A percentile compares a stretch with the other conserved stretches of the same genome.
Conservation (phyloP, 2,888 invertebrate species). For the Myopa tessellatipennis region DNA sequence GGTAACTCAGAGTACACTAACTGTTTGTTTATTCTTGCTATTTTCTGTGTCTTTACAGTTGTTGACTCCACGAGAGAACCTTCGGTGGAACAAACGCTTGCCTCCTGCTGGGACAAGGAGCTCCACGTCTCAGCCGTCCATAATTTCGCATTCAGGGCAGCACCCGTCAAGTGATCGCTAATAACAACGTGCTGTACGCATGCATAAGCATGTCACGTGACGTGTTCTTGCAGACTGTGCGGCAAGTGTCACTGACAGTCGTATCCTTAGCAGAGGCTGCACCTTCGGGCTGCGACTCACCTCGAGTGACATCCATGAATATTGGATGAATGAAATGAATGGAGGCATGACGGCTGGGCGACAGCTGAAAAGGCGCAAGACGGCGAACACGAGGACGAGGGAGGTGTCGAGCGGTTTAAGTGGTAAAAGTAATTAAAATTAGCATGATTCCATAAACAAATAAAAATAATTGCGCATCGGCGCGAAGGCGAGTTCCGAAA, state of each 20-base stretch:
- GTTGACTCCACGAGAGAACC: too few species aligned
- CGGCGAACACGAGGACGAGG: background rate
- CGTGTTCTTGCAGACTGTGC: too few species aligned
- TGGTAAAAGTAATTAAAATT: conserved; percentile 11
- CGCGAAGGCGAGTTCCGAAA: background rate
- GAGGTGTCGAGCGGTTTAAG: background rate
- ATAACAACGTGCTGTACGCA: conserved; percentile 6
- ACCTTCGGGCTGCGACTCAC: background rate
- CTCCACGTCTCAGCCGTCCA: conserved; percentile 6
- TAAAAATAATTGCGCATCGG: conserved; percentile 16
- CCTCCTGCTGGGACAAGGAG: too few species aligned
- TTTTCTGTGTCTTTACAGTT: too few species aligned
- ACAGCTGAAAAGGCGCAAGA: background rate
- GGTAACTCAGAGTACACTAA: too few species aligned
- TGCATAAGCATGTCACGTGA: conserved; percentile 17
- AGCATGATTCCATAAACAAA: conserved; percentile 7
- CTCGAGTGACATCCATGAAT: background rate
- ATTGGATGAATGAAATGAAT: too few species aligned
- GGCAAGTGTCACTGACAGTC: background rate
- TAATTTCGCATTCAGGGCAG: conserved; percentile 1
- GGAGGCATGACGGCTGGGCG: background rate
- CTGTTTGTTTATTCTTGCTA: too few species aligned
- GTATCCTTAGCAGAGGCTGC: conserved; percentile 7
- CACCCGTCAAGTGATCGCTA: background rate
- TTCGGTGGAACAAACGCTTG: too few species aligned